Evolutionary conservation across 2,888 invertebrate species (phyloP).

Genomic region (Scaptomyza tumidula): DNA sequence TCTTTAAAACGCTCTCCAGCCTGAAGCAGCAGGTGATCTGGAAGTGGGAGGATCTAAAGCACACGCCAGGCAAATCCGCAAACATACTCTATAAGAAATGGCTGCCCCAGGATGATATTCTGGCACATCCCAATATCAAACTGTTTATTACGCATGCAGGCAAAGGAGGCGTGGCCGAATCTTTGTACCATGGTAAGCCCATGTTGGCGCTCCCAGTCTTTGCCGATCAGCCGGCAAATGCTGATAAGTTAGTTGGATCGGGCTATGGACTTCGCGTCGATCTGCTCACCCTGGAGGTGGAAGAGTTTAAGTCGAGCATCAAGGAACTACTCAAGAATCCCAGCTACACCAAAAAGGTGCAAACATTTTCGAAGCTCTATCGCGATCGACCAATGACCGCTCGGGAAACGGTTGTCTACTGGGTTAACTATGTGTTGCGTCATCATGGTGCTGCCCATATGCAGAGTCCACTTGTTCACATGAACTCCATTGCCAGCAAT

Average conservation of each 20-base stretch:
- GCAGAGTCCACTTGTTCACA: conserved; percentile 85
- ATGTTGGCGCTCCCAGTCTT: conserved; percentile 82
- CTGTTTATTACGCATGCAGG: conserved; percentile 89
- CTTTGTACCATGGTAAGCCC: conserved; percentile 87
- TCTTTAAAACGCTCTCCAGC: conserved; percentile 86
- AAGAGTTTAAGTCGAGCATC: conserved; percentile 56
- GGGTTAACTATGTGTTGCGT: conserved; percentile 87
- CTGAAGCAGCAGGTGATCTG: conserved; percentile 88
- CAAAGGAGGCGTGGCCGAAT: conserved; percentile 87
- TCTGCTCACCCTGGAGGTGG: conserved; percentile 53
- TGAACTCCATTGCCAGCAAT: conserved; percentile 84
- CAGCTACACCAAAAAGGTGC: conserved; percentile 76
- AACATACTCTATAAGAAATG: conserved; percentile 86
- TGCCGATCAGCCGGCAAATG: conserved; percentile 81
- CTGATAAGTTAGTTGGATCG: conserved; percentile 60
- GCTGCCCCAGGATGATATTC: conserved; percentile 89
- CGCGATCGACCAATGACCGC: conserved; percentile 86
- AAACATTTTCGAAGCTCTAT: conserved; percentile 85
- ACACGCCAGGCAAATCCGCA: conserved; percentile 82
- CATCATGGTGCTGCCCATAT: conserved; percentile 86
- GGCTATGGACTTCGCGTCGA: conserved; percentile 77
- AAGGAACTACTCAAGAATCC: conserved; percentile 75
- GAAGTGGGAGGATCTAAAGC: conserved; percentile 88
- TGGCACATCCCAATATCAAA: conserved; percentile 87
- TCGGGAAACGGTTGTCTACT: conserved; percentile 85